A percentile compares a stretch with the other conserved stretches of the same genome.
phyloP scores from a whole-genome alignment of 2,888 invertebrate genomes.

The Diploptera punctata region DNA sequence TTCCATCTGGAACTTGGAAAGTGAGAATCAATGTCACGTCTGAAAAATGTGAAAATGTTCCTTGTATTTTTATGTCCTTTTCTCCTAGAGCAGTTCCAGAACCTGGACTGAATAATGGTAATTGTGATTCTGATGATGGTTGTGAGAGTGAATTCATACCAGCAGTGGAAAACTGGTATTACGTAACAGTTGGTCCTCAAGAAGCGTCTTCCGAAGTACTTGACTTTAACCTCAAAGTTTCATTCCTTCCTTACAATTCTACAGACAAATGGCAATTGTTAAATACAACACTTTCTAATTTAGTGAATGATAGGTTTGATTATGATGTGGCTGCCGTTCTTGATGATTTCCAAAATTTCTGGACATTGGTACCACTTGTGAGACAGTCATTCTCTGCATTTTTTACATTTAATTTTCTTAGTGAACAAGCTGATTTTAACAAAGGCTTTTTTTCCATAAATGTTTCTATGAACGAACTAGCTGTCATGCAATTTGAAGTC shows the following conservation, averaged over 20 bases:
- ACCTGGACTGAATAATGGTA: not conserved
- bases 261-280: not conserved
- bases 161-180: conserved; percentile 13
- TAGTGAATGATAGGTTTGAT: not conserved
- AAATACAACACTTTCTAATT: not conserved
- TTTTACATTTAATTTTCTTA: conserved; percentile 76
- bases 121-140: not conserved
- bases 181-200: not conserved
- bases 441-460: conserved; percentile 68
- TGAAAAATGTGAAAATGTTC: not conserved
- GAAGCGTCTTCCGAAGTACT: not conserved
- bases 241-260: not conserved
- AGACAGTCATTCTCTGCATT: conserved; percentile 74
- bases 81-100: not conserved
- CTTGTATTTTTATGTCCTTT: not conserved
- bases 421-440: conserved; percentile 67
- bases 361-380: conserved; percentile 51
- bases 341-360: conserved; percentile 26
- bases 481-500: conserved; percentile 72
- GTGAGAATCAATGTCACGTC: not conserved
- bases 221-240: not conserved
- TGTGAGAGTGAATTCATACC: not conserved
- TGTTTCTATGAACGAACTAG: conserved; percentile 67
- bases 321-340: not conserved
- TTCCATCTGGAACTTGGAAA: conserved; percentile 41